Conservation (phyloP, 2,113 vertebrate species). For the Eudyptes chrysolophus region DNA sequence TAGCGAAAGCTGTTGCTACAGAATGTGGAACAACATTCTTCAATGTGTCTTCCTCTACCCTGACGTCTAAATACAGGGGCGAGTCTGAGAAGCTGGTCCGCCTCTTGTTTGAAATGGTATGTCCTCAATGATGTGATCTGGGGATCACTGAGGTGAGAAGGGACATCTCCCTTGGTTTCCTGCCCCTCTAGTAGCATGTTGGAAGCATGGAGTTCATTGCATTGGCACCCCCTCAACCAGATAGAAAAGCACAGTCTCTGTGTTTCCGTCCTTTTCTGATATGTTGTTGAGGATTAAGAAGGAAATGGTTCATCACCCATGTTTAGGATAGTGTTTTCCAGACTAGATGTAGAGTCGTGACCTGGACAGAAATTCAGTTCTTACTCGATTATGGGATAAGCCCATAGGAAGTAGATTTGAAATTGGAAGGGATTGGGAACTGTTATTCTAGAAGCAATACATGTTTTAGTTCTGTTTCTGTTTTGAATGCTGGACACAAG, state of each 20-base stretch:
- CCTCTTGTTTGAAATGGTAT: conserved; percentile 86
- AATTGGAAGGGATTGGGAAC: neutral
- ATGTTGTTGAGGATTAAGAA: neutral
- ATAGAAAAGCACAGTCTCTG: neutral
- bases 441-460: neutral
- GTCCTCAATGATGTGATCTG: neutral
- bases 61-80: conserved; percentile 83
- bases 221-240: neutral
- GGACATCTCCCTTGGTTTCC: neutral
- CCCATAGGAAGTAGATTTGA: neutral
- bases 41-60: conserved; percentile 82
- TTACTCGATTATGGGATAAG: neutral
- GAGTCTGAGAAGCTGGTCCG: conserved; percentile 86
- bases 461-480: neutral
- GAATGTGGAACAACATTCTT: conserved; percentile 85
- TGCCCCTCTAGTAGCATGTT: neutral
- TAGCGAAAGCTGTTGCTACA: conserved; percentile 84
- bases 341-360: neutral
- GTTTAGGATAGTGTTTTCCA: neutral
- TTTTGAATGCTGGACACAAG: neutral
- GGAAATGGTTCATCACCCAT: neutral
- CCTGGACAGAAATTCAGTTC: neutral
- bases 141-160: neutral
- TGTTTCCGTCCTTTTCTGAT: neutral
- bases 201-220: neutral